Evolutionary conservation across 1,140 invertebrate species (phyloP).

Genomic region (Eueides isabella): DNA sequence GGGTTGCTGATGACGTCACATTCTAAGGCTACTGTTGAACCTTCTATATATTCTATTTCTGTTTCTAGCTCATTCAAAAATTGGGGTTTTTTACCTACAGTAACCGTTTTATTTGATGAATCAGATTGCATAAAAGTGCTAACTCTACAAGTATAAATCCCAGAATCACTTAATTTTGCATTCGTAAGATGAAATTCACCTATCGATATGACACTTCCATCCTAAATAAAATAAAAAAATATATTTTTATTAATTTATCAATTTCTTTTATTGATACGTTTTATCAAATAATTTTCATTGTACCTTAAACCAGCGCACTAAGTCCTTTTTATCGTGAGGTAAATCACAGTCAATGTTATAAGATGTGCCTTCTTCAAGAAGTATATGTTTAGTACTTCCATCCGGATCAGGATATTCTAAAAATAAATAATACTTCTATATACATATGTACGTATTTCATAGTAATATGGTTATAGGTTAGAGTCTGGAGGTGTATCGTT

Average conservation of each 20-base stretch:
- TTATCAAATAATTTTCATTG: neutral
- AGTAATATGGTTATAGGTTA: too few species aligned
- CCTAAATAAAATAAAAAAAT: conserved; percentile 24
- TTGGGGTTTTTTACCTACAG: conserved; percentile 16
- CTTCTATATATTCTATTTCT: conserved; percentile 19
- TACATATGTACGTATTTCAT: too few species aligned
- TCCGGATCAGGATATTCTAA: neutral
- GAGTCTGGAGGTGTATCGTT: too few species aligned
- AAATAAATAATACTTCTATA: neutral
- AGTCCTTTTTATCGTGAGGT: neutral
- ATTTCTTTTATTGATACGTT: too few species aligned
- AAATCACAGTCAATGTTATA: neutral
- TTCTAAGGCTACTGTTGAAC: conserved; percentile 14
- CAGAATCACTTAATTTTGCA: conserved; percentile 15
- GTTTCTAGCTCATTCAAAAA: conserved; percentile 11
- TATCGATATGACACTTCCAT: conserved; percentile 1
- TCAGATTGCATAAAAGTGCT: conserved; percentile 4
- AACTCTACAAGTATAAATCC: conserved; percentile 22
- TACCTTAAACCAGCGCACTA: conserved; percentile 17
- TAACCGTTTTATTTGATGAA: conserved; percentile 2
- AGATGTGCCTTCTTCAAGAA: neutral
- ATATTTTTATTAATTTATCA: neutral
- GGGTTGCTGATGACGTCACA: conserved; percentile 17
- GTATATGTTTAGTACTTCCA: neutral
- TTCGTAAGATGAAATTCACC: conserved; percentile 1